Evolutionary conservation across 2,113 vertebrate genomes (phyloP), one percentile per base, ranked within the genome.

Genomic region (Chionomys nivalis): DNA sequence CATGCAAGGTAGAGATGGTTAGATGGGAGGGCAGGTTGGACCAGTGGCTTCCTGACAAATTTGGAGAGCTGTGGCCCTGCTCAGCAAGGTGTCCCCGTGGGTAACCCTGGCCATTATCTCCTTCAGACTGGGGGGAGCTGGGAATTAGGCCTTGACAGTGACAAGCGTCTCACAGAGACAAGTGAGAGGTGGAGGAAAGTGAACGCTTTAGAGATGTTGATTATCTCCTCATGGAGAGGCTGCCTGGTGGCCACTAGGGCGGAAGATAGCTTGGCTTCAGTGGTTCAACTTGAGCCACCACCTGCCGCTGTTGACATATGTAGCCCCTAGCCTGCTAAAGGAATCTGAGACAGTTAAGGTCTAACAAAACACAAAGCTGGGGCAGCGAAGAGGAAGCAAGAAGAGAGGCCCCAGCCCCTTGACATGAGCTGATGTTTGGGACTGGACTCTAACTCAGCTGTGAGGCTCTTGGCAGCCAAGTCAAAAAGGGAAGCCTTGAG

Each of bases 401-500:
- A 90, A 68, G 73, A 89, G 42, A 89, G 33, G 31, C 72, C 2
- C 49, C 28, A 1, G 9, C 49, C 31, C 2, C 58, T 87, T 68
- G 73, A 89, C 42, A 81, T 11, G 70, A 90, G 81, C 44, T 66
- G 28, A n/a, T 12, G 70, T 82, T 77, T 77, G 61, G 87, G 44
- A 28, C 63, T 21, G 39, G 63, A 36, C 44, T 82, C n/a, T 33
- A 31, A 13, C 31, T 76, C 58, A 66, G 33, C 82, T 68, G 23
- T 26, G 52, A 73, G 61, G 83, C 96, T 93, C 82, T 93, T 89
- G 93, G 68, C 44, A 81, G 21, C 66, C 26, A 83, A 47, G 79
- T 47, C 86, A 94, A 90, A 97, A 95, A 79, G 58, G 73, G 96
- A 97, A 92, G 36, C 58, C 55, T 21, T 81, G 49, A 42, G 49